Base-by-base conservation (phyloP, 2,888 invertebrate species). In the Venustoraphidia nigricollis region DNA sequence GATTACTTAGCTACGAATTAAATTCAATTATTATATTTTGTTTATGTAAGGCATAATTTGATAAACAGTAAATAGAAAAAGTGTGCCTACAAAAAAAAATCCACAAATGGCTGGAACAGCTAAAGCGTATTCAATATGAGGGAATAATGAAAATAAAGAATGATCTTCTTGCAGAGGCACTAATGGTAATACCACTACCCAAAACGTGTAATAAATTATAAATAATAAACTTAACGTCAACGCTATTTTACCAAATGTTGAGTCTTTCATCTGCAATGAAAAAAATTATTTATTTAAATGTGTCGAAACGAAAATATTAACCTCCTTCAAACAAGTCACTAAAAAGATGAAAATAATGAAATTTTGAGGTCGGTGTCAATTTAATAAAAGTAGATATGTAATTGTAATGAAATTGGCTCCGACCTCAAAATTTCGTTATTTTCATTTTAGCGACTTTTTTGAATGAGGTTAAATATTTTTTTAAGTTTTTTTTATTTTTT, bases 181-280 rank as follows among this genome's bases (percentile, higher is more conserved):
- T 57, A 84, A 82, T 2, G 83, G 83, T 56, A 81, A 70, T 42
- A 76, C 73, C 50, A 81, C 75, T 13, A 82, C 66, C 83, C 83
- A 83, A 49, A 78, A 63, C 36, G 77, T 72, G 52, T 80, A 72
- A 57, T 79, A 70, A 1, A 72, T 54, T 56, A 79, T 79, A 47
- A 74, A 56, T 10, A 67, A 59, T 6, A 71, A 61, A 5, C 76
- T 74, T 4, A 69, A 55, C 51, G 71, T 67, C 55, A 83, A 66
- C 53, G 78, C 65, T 45, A 72, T 53, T 65, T 75, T 76, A 45
- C 83, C 84, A 50, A 72, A 62, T 52, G 68, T 63, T 39, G 72
- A 70, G 65, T 80, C 79, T 49, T 47, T 36, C 47, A 47, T 47
- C 47, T 47, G 43, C 4, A 41, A 46, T 2, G 41, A 42, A 43